These are phyloP conservation scores for Coenobita brevimanus DNA, from an alignment of 1,140 invertebrate genomes.

Conservation along the genomic window DNA sequence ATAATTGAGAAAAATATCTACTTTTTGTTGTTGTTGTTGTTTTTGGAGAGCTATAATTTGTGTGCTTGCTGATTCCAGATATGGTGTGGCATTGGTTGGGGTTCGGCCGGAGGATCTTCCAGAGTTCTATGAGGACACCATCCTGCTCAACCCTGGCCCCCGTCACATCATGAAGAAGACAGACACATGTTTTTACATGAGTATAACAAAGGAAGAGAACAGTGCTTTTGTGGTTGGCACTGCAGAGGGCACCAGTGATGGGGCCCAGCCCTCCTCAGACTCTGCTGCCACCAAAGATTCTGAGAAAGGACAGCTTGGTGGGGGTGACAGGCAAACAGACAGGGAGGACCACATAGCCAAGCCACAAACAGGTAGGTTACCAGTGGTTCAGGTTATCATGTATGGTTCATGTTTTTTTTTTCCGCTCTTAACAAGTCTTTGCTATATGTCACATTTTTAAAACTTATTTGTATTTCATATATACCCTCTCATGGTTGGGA, in stretches of 20 bases:
- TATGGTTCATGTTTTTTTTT: no score
- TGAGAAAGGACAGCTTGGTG: conserved; percentile 41
- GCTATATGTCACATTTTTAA: no score
- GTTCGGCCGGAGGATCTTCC: conserved; percentile 92
- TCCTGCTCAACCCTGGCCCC: conserved; percentile 97
- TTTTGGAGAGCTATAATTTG: no score
- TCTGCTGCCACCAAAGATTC: conserved; percentile 23
- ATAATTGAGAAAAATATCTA: no score
- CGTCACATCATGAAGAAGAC: conserved; percentile 97
- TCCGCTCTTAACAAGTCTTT: no score
- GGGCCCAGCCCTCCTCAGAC: no score
- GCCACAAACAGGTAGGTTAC: conserved; percentile 50
- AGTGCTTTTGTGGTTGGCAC: conserved; percentile 90
- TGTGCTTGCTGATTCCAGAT: no score
- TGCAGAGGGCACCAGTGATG: conserved; percentile 20
- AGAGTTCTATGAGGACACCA: conserved; percentile 94
- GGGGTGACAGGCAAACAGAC: conserved; percentile 21
- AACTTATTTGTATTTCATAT: no score
- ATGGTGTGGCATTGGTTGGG: conserved; percentile 95
- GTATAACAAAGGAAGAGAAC: conserved; percentile 97
- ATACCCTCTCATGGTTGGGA: no score
- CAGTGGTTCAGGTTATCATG: no score
- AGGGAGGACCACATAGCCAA: conserved; percentile 31
- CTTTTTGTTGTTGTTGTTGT: no score
- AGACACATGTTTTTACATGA: conserved; percentile 98